phyloP scores from a whole-genome alignment of 2,888 invertebrate species.

The Gari tellinella region DNA sequence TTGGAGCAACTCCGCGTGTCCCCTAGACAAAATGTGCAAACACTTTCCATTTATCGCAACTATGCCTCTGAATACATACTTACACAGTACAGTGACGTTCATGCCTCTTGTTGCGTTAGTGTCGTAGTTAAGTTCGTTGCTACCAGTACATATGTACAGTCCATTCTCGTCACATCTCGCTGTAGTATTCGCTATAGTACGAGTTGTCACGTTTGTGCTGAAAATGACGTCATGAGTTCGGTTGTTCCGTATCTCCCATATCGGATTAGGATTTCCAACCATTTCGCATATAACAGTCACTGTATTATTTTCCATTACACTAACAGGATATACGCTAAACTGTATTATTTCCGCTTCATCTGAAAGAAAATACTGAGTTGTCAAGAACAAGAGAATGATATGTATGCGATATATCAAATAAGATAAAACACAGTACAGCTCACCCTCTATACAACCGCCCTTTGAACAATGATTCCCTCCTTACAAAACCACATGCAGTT shows the following conservation, averaged over 20 bases:
- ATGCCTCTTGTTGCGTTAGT: conserved; percentile 34
- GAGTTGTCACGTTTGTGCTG: not conserved
- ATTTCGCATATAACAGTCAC: conserved; percentile 27
- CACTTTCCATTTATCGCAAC: too few species aligned
- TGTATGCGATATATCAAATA: too few species aligned
- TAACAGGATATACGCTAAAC: conserved; percentile 10
- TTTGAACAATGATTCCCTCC: too few species aligned
- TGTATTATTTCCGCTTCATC: conserved; percentile 24
- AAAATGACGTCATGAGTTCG: conserved; percentile 1
- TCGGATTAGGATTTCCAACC: conserved; percentile 30
- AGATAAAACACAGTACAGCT: too few species aligned
- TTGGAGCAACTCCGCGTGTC: too few species aligned
- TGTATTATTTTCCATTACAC: conserved; percentile 31
- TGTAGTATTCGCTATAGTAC: not conserved
- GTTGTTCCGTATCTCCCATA: conserved; percentile 35
- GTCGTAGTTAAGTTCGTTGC: conserved; percentile 30
- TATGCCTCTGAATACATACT: conserved; percentile 12
- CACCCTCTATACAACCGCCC: too few species aligned
- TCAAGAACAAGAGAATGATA: too few species aligned
- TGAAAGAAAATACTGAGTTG: too few species aligned
- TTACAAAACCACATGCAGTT: too few species aligned
- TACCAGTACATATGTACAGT: conserved; percentile 37
- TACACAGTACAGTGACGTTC: conserved; percentile 43
- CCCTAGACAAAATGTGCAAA: too few species aligned
- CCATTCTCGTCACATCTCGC: conserved; percentile 36